Percentiles rank a stretch among this genome's conserved stretches.
Evolutionary conservation across 1,140 invertebrate species (phyloP).

Genomic region (Orius insidiosus): DNA sequence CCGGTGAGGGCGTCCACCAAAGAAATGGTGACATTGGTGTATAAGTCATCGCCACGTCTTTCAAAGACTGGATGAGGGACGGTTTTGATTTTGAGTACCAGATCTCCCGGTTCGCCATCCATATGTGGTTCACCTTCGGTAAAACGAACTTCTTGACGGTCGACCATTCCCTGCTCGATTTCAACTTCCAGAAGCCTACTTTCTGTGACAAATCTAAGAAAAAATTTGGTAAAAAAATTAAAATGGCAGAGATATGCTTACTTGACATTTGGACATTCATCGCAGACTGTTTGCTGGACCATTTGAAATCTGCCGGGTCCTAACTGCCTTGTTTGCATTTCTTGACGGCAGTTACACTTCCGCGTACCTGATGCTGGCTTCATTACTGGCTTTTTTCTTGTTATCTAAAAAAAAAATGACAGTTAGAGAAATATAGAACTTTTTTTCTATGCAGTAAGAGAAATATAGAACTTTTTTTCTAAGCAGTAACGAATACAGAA

Average conservation of each 20-base stretch:
- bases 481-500: too few relatives aligned
- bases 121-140: conserved; percentile 96
- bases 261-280: conserved; percentile 97
- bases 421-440: too few relatives aligned
- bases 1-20: conserved; percentile 84
- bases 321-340: conserved; percentile 92
- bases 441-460: too few relatives aligned
- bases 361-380: conserved; percentile 86
- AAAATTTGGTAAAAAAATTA: too few relatives aligned
- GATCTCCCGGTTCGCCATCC: conserved; percentile 95
- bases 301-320: conserved; percentile 98
- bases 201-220: conserved; percentile 83
- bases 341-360: conserved; percentile 96
- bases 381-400: conserved; percentile 89
- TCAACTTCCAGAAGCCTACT: conserved; percentile 87
- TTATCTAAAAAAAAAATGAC: conserved; percentile 47
- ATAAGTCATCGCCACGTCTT: conserved; percentile 84
- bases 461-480: too few relatives aligned
- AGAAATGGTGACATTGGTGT: conserved; percentile 93
- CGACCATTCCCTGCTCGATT: conserved; percentile 90
- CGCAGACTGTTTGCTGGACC: conserved; percentile 97
- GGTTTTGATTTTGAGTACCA: conserved; percentile 76
- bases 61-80: conserved; percentile 82
- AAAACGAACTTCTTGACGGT: conserved; percentile 91
- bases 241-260: conserved; percentile 25